Evolutionary conservation across 2,888 invertebrate species (phyloP), one percentile per base, ranked within the genome.

Genomic region (Ligdia adustata): DNA sequence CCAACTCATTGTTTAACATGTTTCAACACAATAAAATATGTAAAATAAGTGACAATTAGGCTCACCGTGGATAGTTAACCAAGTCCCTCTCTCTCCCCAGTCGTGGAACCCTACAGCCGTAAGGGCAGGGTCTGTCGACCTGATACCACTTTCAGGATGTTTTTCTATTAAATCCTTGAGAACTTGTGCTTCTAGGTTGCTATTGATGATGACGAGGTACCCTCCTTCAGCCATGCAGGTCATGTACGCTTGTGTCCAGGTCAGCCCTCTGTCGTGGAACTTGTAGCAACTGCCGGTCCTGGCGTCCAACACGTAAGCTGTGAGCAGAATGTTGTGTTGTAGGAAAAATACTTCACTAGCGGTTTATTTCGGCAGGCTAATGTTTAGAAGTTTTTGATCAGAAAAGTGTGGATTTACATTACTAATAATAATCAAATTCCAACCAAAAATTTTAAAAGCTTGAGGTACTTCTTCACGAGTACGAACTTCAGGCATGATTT

Each of bases 211-310:
- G 11, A 62, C 66, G 14, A 81, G 64, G 51, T 81, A 49, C 0
- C 67, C 78, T 5, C 76, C 77, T 46, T 82, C 82, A 0, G 73
- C 74, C 1, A 62, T 43, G 31, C 82, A 82, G 1, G 72, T 52
- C 65, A 76, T 72, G 58, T 64, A 68, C 0, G 79, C 82, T 0
- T 73, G 55, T 0, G 70, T 58, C 69, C 75, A 82, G 2, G 62
- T 64, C 1, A 69, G 58, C 0, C 75, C 69, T 1, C 59, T 47
- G 0, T 37, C 48, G 52, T 81, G 80, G 52, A 13, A 39, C 15
- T 45, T 45, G 33, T 45, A 45, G 33, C 45, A 45, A 22, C 39
- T 45, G 1, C 69, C 63, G 0, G 80, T 79, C 6, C 67, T 49
- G 0, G 20, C 1, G 5, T 78, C 70, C 0, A 66, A 18, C 0